These are phyloP conservation scores for Tricholaema leucomelas DNA, from an alignment of 2,113 vertebrate species.

Conservation along the genomic window DNA sequence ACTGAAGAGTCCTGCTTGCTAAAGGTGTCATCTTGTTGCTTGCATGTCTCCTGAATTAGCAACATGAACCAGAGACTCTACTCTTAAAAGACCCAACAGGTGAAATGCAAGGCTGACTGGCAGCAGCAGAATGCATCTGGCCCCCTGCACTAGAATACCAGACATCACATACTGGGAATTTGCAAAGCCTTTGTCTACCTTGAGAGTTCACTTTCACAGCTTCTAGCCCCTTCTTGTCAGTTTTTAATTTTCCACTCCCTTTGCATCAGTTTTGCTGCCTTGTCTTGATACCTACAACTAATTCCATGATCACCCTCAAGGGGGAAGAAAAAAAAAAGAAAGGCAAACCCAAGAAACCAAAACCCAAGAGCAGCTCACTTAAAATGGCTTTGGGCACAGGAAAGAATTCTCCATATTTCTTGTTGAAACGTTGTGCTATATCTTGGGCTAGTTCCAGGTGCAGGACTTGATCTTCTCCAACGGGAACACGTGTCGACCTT, in stretches of 20 bases:
- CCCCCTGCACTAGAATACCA: neutral
- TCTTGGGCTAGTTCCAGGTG: constrained; percentile 94
- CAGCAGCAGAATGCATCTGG: neutral
- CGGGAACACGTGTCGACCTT: constrained; percentile 92
- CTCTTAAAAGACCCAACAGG: neutral
- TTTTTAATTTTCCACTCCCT: neutral
- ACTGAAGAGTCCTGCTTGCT: neutral
- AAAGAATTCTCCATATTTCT: constrained; percentile 87
- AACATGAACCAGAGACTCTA: neutral
- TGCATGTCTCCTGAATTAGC: neutral
- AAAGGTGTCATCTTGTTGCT: neutral
- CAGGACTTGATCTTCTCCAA: constrained; percentile 95
- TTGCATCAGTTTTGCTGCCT: neutral
- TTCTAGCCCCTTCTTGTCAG: neutral
- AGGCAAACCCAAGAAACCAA: neutral
- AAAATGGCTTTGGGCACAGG: constrained; percentile 86
- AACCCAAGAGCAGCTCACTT: constrained; percentile 73
- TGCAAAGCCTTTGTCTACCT: neutral
- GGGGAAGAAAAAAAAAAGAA: neutral
- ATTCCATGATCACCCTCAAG: neutral
- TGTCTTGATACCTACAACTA: neutral
- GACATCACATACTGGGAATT: neutral
- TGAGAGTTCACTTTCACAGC: constrained; percentile 19
- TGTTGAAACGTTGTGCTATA: constrained; percentile 89
- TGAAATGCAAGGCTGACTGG: neutral